Evolutionary conservation across 2,113 vertebrate genomes (phyloP).

Genomic region (Piprites chloris): DNA sequence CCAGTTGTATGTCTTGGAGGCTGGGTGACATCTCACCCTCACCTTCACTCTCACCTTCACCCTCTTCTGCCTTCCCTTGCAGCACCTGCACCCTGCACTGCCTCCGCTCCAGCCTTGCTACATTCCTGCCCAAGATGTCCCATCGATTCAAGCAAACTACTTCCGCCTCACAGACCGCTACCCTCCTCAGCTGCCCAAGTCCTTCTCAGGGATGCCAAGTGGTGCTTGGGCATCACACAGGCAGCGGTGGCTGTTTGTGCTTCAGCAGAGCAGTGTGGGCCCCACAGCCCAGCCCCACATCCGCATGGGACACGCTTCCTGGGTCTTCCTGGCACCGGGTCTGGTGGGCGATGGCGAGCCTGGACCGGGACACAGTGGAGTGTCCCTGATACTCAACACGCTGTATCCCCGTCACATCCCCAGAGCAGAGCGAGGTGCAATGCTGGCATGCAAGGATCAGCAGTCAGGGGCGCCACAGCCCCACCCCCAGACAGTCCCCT

Average conservation of each 20-base stretch:
- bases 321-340: not conserved
- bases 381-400: fast-evolving
- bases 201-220: not conserved
- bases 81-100: not conserved
- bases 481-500: fast-evolving
- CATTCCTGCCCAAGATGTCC: not conserved
- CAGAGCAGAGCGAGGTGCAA: fast-evolving
- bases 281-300: not conserved
- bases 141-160: not conserved
- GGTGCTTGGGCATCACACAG: fast-evolving
- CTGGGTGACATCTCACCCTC: not conserved
- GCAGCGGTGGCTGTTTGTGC: not conserved
- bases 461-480: not conserved
- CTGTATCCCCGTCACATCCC: not conserved
- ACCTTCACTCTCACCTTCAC: not conserved
- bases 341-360: not conserved
- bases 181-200: not conserved
- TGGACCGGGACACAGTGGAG: fast-evolving
- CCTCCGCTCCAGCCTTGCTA: not conserved
- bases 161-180: not conserved
- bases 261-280: not conserved
- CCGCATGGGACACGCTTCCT: not conserved
- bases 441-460: fast-evolving
- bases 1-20: fast-evolving
- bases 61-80: not conserved